These are phyloP conservation scores for Calonectris borealis DNA, from an alignment of 2,113 vertebrate species.

Conservation along the genomic window DNA sequence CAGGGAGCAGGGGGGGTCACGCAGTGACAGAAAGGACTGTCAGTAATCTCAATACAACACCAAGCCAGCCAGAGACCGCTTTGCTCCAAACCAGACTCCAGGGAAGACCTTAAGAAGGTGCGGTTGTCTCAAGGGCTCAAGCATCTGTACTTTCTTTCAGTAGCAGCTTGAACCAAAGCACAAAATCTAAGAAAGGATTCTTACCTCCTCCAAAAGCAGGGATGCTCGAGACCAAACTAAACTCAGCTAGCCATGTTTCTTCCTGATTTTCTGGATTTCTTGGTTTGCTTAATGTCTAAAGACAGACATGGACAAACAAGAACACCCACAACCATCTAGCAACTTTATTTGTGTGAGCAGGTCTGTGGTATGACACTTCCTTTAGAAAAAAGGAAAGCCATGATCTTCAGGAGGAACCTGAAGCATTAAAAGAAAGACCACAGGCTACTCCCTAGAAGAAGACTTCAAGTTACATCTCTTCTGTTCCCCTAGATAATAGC, in stretches of 20 bases:
- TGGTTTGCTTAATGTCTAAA: not conserved
- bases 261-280: not conserved
- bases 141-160: not conserved
- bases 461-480: not conserved
- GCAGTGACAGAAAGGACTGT: not conserved
- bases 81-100: not conserved
- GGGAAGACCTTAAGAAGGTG: not conserved
- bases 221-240: not conserved
- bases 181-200: not conserved
- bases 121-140: not conserved
- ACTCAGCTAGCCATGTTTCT: not conserved
- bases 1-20: not conserved
- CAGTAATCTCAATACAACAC: not conserved
- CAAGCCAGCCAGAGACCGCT: not conserved
- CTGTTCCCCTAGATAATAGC: not conserved
- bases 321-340: not conserved
- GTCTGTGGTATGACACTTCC: not conserved
- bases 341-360: not conserved
- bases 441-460: not conserved
- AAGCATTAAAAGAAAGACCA: not conserved
- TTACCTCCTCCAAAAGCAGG: not conserved
- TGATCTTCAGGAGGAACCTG: not conserved
- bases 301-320: not conserved
- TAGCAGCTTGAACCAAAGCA: not conserved
- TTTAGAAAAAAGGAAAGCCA: not conserved